These are phyloP conservation scores for Gymnodraco acuticeps DNA, from an alignment of 2,797 vertebrate genomes.

Conservation along the genomic window DNA sequence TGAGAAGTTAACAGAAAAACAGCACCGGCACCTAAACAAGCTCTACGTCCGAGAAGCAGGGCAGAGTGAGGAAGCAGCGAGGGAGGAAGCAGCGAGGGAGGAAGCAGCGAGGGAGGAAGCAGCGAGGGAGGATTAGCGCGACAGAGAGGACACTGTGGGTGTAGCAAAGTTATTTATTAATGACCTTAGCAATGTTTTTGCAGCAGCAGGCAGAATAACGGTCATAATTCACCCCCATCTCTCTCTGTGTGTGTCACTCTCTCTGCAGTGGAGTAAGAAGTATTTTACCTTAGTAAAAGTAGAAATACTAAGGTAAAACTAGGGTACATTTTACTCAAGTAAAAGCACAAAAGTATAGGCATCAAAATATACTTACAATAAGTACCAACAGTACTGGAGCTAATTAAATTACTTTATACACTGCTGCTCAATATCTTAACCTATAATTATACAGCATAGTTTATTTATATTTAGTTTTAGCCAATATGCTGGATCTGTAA, in stretches of 20 bases:
- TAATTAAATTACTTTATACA: too few relatives aligned
- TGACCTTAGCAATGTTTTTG: conserved; percentile 61
- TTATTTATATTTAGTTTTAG: too few relatives aligned
- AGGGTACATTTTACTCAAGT: too few relatives aligned
- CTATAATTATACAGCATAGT: too few relatives aligned
- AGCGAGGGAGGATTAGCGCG: conserved; percentile 33
- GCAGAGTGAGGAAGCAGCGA: conserved; percentile 16
- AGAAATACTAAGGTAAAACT: too few relatives aligned
- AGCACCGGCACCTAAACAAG: conserved; percentile 56
- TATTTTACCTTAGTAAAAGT: too few relatives aligned
- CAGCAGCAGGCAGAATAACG: conserved; percentile 34
- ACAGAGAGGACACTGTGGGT: conserved; percentile 54
- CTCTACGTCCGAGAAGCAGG: conserved; percentile 29
- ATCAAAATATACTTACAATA: too few relatives aligned
- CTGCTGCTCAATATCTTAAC: too few relatives aligned
- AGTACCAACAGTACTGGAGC: too few relatives aligned
- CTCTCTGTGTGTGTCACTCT: neutral
- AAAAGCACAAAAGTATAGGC: too few relatives aligned
- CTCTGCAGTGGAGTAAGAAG: neutral
- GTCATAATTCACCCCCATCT: conserved; percentile 8
- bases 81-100: conserved; percentile 46
- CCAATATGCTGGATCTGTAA: too few relatives aligned
- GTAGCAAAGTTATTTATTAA: conserved; percentile 57
- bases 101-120: conserved; percentile 44
- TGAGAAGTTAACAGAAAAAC: conserved; percentile 66